Evolutionary conservation across 2,888 invertebrate genomes (phyloP).

Genomic region (Rosalia funebris): DNA sequence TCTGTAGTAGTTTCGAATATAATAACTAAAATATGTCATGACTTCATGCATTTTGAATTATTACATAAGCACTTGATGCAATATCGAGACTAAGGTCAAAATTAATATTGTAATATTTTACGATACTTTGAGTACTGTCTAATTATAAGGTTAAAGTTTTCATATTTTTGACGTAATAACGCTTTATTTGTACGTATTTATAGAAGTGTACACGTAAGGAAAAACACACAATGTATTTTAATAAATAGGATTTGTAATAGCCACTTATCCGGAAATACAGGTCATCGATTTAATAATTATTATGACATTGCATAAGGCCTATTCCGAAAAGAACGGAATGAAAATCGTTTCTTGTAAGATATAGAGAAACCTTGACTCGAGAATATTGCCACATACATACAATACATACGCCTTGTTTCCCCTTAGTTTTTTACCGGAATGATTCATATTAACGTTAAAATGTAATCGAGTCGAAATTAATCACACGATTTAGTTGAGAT

Average conservation of each 20-base stretch:
- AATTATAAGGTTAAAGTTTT: conserved; percentile 21
- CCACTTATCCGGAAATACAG: conserved; percentile 4
- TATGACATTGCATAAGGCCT: conserved; percentile 11
- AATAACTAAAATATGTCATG: conserved; percentile 18
- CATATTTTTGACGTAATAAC: conserved; percentile 5
- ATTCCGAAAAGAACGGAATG: conserved; percentile 3
- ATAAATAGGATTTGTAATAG: background rate
- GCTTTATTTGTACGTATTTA: background rate
- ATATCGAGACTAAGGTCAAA: conserved; percentile 11
- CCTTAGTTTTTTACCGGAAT: background rate
- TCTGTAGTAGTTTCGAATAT: too few species aligned
- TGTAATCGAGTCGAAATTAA: too few species aligned
- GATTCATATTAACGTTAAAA: background rate
- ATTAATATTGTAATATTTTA: conserved; percentile 21
- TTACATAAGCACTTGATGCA: conserved; percentile 23
- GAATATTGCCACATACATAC: background rate
- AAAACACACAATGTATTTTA: background rate
- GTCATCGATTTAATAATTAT: conserved; percentile 12
- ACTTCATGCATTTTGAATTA: conserved; percentile 22
- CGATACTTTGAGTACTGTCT: conserved; percentile 10
- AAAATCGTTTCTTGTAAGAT: background rate
- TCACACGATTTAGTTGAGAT: too few species aligned
- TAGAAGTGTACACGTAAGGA: background rate
- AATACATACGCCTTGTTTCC: background rate
- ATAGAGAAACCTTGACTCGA: background rate